Percentiles rank a stretch among this genome's conserved stretches.
phyloP scores from a whole-genome alignment of 2,113 vertebrate species.

The Coptodon rendalli region DNA sequence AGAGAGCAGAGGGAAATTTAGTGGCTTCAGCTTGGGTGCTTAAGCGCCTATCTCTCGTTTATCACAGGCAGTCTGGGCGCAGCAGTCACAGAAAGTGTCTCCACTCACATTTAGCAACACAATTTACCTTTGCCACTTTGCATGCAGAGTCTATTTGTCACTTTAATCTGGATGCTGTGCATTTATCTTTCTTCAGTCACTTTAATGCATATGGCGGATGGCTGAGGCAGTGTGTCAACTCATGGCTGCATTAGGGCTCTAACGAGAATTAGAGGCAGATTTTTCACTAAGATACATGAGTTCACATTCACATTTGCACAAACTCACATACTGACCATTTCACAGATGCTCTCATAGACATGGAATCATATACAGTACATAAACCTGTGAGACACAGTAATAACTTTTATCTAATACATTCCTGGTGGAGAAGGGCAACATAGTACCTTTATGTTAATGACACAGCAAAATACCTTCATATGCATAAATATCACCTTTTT shows the following conservation, averaged over 20 bases:
- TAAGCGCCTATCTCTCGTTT: conserved; percentile 58
- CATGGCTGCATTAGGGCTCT: conserved; percentile 37
- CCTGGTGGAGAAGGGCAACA: not conserved
- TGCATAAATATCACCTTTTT: not conserved
- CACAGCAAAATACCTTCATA: not conserved
- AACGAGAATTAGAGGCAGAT: conserved; percentile 28
- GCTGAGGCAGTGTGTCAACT: conserved; percentile 52
- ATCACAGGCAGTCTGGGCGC: conserved; percentile 40
- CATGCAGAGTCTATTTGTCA: conserved; percentile 64
- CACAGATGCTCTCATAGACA: not conserved
- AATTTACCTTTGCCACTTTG: conserved; percentile 66
- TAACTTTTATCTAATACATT: conserved; percentile 2
- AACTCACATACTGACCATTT: not conserved
- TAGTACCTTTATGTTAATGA: not conserved
- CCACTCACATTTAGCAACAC: conserved; percentile 47
- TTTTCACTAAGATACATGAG: conserved; percentile 23
- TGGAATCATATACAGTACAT: not conserved
- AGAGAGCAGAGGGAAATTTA: conserved; percentile 40
- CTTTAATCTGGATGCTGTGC: conserved; percentile 45
- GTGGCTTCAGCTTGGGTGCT: conserved; percentile 28
- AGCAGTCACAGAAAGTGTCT: conserved; percentile 40
- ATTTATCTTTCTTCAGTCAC: conserved; percentile 55
- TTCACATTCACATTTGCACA: not conserved
- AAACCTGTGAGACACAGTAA: not conserved
- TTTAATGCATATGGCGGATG: conserved; percentile 46